phyloP scores from a whole-genome alignment of 2,113 vertebrate genomes.

The Silurus glanis region DNA sequence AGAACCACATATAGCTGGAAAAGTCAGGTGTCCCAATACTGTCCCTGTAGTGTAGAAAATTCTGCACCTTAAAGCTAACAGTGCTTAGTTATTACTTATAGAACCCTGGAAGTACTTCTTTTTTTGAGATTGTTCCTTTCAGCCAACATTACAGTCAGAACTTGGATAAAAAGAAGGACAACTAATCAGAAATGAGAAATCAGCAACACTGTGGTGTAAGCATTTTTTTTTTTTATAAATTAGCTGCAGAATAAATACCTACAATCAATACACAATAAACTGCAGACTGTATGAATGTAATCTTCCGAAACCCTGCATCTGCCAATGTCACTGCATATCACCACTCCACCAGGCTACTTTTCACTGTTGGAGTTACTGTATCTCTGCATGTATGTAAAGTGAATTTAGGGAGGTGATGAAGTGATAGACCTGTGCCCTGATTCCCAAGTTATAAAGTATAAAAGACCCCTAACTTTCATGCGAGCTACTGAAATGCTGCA shows the following conservation, averaged over 20 bases:
- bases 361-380: not conserved
- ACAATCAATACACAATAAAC: not conserved
- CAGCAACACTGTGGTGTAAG: not conserved
- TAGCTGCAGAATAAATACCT: not conserved
- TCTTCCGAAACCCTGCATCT: not conserved
- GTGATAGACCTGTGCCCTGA: conserved; percentile 13
- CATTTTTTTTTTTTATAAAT: not conserved
- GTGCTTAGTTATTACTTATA: not conserved
- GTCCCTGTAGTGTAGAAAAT: too few species aligned
- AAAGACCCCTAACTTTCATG: not conserved
- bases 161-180: not conserved
- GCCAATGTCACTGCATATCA: not conserved
- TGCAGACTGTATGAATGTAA: not conserved
- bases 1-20: too few species aligned
- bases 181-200: not conserved
- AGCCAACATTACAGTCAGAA: not conserved
- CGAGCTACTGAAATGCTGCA: not conserved
- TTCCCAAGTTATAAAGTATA: conserved; percentile 3
- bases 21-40: too few species aligned
- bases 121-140: not conserved
- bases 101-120: not conserved
- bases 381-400: not conserved
- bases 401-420: conserved; percentile 35
- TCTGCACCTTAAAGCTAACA: not conserved
- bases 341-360: not conserved